Evolutionary conservation across 2,888 invertebrate species (phyloP), one percentile per base, ranked within the genome.

Genomic region (Sthenelais limicola): DNA sequence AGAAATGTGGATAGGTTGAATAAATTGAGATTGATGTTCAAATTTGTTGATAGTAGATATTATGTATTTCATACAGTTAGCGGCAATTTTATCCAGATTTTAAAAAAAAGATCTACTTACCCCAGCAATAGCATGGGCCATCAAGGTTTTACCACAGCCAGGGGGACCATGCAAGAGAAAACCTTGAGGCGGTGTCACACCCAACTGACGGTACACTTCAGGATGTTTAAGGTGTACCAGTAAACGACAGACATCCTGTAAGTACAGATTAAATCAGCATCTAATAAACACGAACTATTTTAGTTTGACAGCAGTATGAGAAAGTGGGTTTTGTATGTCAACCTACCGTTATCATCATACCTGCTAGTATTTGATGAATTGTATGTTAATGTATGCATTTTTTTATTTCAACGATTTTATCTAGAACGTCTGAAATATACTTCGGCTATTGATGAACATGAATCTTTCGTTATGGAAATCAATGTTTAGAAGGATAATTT

Each of bases 141-240:
- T 77, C 28, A 89, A 79, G 2, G 89, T 89, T 82, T 90, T 91
- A 9, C 98, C 98, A 85, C 96, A 96, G 0, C 98, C 98, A 0
- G 98, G 96, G 0, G 98, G 98, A 0, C 98, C 98, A 87, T 98
- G 97, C 58, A 98, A 89, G 67, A 99, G 89, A 81, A 98, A 93
- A 32, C 97, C 98, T 83, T 95, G 91, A 0, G 97, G 95, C 48
- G 97, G 94, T 77, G 93, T 92, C 69, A 96, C 92, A 0, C 96
- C 96, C 76, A 97, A 90, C 79, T 92, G 91, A 73, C 90, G 90
- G 87, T 95, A 97, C n/a, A 97, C 92, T 87, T 96, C 94, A 1
- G 97, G 95, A 83, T 96, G 94, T 82, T 93, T 93, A 87, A 97
- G 92, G 85, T 97, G 96, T 79, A 95, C 90, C 68, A 96, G 89